phyloP scores from a whole-genome alignment of 2,888 invertebrate genomes.

The Chymomyza procnemis region DNA sequence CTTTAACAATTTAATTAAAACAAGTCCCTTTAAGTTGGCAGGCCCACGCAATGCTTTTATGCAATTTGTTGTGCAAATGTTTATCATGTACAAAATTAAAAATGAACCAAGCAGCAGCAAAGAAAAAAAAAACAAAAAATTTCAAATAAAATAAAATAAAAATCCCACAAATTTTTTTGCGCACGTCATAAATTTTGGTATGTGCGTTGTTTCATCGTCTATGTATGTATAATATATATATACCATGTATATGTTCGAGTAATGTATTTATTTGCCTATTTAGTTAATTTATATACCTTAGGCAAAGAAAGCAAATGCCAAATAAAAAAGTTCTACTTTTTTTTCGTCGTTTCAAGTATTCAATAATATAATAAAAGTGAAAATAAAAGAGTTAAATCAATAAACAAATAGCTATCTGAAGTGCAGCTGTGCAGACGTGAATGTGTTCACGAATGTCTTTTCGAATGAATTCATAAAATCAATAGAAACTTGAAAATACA shows the following conservation, averaged over 20 bases:
- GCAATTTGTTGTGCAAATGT: background rate
- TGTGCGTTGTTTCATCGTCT: background rate
- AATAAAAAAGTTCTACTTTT: background rate
- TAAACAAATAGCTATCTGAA: background rate
- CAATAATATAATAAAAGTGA: background rate
- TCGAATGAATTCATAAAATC: background rate
- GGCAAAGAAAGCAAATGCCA: background rate
- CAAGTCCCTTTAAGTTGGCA: background rate
- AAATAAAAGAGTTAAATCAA: background rate
- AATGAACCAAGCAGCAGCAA: constrained; percentile 7
- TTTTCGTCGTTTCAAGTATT: background rate
- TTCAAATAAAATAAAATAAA: constrained; percentile 22
- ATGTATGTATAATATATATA: background rate
- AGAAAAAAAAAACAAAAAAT: constrained; percentile 9
- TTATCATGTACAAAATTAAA: background rate
- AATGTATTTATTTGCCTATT: background rate
- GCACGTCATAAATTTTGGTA: background rate
- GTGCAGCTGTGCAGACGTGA: background rate
- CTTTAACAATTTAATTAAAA: background rate
- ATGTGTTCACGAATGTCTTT: background rate
- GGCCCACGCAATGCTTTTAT: background rate
- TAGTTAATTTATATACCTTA: background rate
- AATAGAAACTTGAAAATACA: background rate
- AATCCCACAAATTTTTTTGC: background rate
- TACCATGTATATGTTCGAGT: background rate